These are phyloP conservation scores for Thalassaphorura encarpata DNA, from an alignment of 1,140 invertebrate species.

Conservation along the genomic window DNA sequence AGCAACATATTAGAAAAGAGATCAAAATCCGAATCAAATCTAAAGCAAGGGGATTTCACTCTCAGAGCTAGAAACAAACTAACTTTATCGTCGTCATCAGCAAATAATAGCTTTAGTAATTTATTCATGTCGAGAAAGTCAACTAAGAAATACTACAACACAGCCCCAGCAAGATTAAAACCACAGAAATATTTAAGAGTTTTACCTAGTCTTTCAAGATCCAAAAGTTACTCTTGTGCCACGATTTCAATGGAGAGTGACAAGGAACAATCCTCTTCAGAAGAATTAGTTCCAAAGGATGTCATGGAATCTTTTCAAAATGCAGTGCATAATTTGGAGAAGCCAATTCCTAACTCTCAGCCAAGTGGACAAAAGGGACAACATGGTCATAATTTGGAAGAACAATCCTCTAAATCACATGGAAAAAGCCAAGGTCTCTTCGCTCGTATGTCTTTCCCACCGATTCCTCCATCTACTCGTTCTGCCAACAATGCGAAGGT, in stretches of 20 bases:
- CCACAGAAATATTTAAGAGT: conserved; percentile 29
- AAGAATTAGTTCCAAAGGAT: conserved; percentile 22
- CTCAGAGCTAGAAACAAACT: conserved; percentile 37
- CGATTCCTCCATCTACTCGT: too few species aligned
- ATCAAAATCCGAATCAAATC: conserved; percentile 84
- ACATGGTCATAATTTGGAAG: too few species aligned
- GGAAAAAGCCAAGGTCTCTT: too few species aligned
- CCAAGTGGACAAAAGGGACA: too few species aligned
- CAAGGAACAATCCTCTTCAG: not conserved
- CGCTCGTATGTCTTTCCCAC: too few species aligned
- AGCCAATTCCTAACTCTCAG: conserved; percentile 14
- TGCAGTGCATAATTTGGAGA: conserved; percentile 24
- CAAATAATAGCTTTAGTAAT: conserved; percentile 16
- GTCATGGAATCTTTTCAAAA: conserved; percentile 24
- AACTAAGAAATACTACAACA: conserved; percentile 28
- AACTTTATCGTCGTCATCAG: conserved; percentile 8
- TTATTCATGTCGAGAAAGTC: conserved; percentile 16
- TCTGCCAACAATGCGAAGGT: too few species aligned
- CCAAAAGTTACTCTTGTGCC: conserved; percentile 30
- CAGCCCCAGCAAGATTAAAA: conserved; percentile 22
- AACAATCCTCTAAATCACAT: too few species aligned
- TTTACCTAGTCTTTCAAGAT: conserved; percentile 9
- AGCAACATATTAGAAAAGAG: conserved; percentile 75
- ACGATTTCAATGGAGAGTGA: conserved; percentile 12
- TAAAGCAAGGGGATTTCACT: conserved; percentile 51